phyloP scores from a whole-genome alignment of 1,140 invertebrate species.

The Monochamus saltuarius region DNA sequence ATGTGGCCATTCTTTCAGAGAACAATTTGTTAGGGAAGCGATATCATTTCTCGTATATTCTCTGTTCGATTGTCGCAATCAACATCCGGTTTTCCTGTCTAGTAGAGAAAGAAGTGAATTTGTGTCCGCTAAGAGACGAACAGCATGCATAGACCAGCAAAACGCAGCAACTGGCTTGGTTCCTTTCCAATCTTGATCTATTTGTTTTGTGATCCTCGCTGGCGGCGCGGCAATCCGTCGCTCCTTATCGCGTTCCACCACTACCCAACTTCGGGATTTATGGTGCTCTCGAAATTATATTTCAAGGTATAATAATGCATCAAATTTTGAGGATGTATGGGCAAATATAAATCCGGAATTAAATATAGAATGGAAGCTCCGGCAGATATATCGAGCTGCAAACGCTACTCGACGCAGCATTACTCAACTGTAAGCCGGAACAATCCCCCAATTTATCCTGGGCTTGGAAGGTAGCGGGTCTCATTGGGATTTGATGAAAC shows the following conservation, averaged over 20 bases:
- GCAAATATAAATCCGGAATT: conserved; percentile 52
- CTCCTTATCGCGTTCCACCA: conserved; percentile 47
- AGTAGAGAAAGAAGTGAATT: conserved; percentile 41
- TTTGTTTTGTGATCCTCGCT: conserved; percentile 52
- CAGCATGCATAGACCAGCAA: conserved; percentile 47
- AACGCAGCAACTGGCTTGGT: conserved; percentile 40
- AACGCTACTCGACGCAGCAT: conserved; percentile 51
- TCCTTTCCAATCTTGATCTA: conserved; percentile 53
- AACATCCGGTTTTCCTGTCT: conserved; percentile 50
- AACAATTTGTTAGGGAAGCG: conserved; percentile 36
- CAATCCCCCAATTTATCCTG: conserved; percentile 53
- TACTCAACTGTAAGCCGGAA: conserved; percentile 52
- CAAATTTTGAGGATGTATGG: conserved; percentile 48
- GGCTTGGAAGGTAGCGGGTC: conserved; percentile 50
- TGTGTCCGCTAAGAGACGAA: conserved; percentile 33
- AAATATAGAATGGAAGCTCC: conserved; percentile 50
- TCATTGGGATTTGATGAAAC: conserved; percentile 54
- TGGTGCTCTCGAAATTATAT: conserved; percentile 46
- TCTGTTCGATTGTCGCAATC: conserved; percentile 47
- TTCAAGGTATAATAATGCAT: conserved; percentile 52
- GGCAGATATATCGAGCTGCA: conserved; percentile 50
- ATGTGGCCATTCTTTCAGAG: conserved; percentile 31
- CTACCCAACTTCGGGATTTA: conserved; percentile 37
- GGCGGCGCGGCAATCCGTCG: conserved; percentile 47
- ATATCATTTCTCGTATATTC: conserved; percentile 45